Evolutionary conservation across 92 coral and sea anemone species (phyloP).

Genomic region (Epizoanthus rinbou): DNA sequence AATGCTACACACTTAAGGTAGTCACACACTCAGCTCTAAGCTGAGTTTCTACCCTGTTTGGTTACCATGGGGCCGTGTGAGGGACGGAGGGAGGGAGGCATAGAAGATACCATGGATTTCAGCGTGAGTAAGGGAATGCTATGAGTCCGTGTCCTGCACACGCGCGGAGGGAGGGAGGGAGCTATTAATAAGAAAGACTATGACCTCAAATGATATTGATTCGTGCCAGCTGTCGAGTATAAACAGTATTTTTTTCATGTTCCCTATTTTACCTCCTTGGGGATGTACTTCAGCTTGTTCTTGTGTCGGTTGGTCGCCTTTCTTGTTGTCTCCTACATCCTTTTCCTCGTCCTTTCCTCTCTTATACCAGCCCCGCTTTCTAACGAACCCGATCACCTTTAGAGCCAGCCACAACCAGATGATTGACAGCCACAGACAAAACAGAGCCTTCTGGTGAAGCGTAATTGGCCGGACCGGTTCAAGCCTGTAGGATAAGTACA

Average conservation of each 20-base stretch:
- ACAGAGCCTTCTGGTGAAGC: constrained; percentile 91
- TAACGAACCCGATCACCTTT: constrained; percentile 34
- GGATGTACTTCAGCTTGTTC: not conserved
- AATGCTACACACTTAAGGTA: no score
- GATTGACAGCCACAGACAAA: constrained; percentile 82
- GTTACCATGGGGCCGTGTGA: no score
- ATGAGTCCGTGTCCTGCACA: no score
- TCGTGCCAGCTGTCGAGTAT: not conserved
- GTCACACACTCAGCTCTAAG: no score
- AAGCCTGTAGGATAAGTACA: constrained; percentile 48
- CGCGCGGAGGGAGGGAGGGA: no score
- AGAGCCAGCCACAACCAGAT: constrained; percentile 61
- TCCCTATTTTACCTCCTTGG: constrained; percentile 5
- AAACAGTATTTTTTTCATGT: not conserved
- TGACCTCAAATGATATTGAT: not conserved
- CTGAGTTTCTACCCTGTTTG: no score
- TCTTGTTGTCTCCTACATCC: constrained; percentile 5
- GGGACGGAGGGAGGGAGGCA: no score
- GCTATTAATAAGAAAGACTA: not conserved
- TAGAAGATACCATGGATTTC: no score
- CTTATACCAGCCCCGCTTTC: constrained; percentile 60
- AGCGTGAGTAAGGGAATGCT: no score
- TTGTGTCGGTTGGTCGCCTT: not conserved
- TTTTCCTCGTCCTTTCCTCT: constrained; percentile 47
- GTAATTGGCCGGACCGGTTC: constrained; percentile 90